Evolutionary conservation across 2,797 vertebrate species (phyloP).

Genomic region (Tadarida brasiliensis): DNA sequence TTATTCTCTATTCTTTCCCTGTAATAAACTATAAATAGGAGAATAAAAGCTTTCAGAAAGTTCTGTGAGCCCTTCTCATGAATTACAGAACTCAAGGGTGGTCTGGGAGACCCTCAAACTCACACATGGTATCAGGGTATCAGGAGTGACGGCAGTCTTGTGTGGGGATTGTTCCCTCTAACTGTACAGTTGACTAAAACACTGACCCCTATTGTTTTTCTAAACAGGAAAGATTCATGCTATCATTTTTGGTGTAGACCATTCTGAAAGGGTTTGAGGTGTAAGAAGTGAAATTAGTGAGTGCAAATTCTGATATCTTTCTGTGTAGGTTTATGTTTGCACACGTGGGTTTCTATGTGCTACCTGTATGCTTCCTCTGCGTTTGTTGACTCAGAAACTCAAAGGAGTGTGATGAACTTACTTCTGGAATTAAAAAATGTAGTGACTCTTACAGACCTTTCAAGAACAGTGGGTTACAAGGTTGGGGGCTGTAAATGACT

Average conservation of each 20-base stretch:
- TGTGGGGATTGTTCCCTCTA: neutral
- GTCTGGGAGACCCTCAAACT: neutral
- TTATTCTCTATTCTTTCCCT: neutral
- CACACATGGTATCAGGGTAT: neutral
- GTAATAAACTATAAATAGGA: neutral
- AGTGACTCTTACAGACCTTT: neutral
- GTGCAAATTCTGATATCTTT: neutral
- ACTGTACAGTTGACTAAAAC: neutral
- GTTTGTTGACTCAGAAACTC: neutral
- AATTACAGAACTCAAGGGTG: neutral
- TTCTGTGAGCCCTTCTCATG: neutral
- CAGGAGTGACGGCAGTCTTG: neutral
- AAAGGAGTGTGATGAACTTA: neutral
- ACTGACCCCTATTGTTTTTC: neutral
- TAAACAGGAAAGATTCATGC: neutral
- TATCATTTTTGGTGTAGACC: neutral
- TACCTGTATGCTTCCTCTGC: neutral
- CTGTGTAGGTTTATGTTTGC: neutral
- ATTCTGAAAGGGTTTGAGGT: neutral
- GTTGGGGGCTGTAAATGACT: neutral
- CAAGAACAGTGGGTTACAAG: neutral
- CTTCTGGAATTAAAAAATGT: neutral
- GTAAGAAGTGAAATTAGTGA: neutral
- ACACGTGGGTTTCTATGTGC: neutral
- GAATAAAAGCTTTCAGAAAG: neutral